phyloP scores from a whole-genome alignment of 2,797 vertebrate species.

The Acanthornis magna region DNA sequence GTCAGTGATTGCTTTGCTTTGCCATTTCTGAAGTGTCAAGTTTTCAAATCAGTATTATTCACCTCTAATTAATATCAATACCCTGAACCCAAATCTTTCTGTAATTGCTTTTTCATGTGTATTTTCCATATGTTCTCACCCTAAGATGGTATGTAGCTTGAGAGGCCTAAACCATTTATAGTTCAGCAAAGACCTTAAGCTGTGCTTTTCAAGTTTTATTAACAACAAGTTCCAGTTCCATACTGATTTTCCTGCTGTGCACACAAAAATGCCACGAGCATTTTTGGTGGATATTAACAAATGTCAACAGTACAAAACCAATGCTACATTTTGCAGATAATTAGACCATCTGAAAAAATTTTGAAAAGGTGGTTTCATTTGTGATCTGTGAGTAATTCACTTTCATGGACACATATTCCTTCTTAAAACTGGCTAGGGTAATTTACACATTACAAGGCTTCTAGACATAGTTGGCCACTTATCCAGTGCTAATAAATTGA shows the following conservation, averaged over 20 bases:
- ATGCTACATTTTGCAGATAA: slow-evolving; percentile 53
- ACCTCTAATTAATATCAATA: slow-evolving; percentile 60
- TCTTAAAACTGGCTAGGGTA: slow-evolving; percentile 38
- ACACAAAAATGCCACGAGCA: slow-evolving; percentile 59
- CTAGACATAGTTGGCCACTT: slow-evolving; percentile 44
- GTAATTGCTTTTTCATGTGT: slow-evolving; percentile 37
- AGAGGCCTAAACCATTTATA: slow-evolving; percentile 53
- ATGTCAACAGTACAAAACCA: slow-evolving; percentile 59
- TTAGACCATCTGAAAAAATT: slow-evolving; percentile 65
- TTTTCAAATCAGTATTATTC: slow-evolving; percentile 44
- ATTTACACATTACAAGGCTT: slow-evolving; percentile 61
- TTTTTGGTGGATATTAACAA: slow-evolving; percentile 66
- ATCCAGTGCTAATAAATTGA: slow-evolving; percentile 49
- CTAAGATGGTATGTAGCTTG: slow-evolving; percentile 6
- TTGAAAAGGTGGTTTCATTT: slow-evolving; percentile 61
- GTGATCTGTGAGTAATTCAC: slow-evolving; percentile 65
- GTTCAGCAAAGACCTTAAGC: slow-evolving; percentile 62
- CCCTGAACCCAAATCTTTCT: neutral
- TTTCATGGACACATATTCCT: slow-evolving; percentile 51
- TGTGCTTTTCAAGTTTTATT: slow-evolving; percentile 70
- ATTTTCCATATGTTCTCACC: slow-evolving; percentile 32
- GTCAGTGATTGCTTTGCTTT: slow-evolving; percentile 29
- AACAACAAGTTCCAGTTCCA: slow-evolving; percentile 62
- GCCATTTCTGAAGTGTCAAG: slow-evolving; percentile 9
- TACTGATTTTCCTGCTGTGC: slow-evolving; percentile 58